Evolutionary conservation across 2,888 invertebrate genomes (phyloP), one percentile per base, ranked within the genome.

Genomic region (Zaprionus obscuricornis): DNA sequence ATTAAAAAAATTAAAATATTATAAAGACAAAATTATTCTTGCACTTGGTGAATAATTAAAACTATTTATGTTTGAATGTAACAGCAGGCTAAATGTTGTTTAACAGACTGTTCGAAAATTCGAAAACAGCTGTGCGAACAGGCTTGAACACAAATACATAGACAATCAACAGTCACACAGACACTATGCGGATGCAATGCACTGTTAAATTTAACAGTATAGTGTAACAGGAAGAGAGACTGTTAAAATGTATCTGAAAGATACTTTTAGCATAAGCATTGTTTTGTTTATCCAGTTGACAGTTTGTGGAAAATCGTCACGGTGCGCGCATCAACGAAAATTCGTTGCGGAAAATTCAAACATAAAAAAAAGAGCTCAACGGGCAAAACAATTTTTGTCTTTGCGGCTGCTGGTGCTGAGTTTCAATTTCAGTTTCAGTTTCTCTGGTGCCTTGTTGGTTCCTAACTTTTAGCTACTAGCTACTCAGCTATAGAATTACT

Each of bases 281-380:
- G 74, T 72, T 68, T 88, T 88, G 87, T 88, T 88, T 86, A 86
- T 86, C 74, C 79, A 83, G 77, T 85, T 86, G 88, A 84, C 88
- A 88, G 87, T 88, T 88, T 87, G 81, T 85, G 85, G 88, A 86
- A 88, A 88, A 85, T 85, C 87, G 86, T 88, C 88, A 87, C 86
- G 87, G 88, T 84, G 88, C 76, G 69, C 75, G 76, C 82, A 88
- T 86, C 82, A 74, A 65, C 63, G 59, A 45, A 72, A 59, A 69
- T 62, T 70, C 71, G 82, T 72, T 47, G 72, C 78, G 85, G 81
- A 85, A 74, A 58, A 67, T 16, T 40, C 11, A n/a, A 7, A 24
- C 7, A 46, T 47, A 60, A 33, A 39, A 64, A 56, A 51, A 27
- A 37, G 33, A 17, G 43, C 43, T 27, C 45, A 52, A 43, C 59